Conservation (phyloP, 2,113 vertebrate species). For the Poicephalus meyeri region DNA sequence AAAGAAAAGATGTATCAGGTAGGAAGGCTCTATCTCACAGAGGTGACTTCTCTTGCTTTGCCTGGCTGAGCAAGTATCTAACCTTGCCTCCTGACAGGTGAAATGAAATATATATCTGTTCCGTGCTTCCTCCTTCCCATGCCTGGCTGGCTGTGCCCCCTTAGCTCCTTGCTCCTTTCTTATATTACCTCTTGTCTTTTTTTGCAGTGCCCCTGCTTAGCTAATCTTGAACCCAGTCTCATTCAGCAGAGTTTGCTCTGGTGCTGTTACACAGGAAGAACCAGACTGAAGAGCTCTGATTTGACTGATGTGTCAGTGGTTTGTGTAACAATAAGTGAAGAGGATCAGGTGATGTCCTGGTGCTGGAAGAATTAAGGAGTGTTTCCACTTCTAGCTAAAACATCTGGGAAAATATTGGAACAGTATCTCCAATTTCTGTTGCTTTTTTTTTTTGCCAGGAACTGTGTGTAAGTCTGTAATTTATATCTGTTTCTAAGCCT, state of each 20-base stretch:
- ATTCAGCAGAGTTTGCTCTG: not conserved
- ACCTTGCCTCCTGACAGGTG: not conserved
- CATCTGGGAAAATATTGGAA: not conserved
- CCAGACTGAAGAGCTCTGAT: not conserved
- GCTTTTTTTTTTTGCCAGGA: not conserved
- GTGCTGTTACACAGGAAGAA: accelerated
- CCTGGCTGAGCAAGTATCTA: not conserved
- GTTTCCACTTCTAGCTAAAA: not conserved
- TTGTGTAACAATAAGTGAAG: not conserved
- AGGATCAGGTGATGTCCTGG: not conserved
- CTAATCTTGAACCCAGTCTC: not conserved
- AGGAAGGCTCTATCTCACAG: not conserved
- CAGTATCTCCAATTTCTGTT: not conserved
- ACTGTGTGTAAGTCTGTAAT: not conserved
- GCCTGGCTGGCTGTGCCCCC: not conserved
- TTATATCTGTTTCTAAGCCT: not conserved
- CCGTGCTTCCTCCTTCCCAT: not conserved
- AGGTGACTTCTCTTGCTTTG: not conserved
- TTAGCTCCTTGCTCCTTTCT: not conserved
- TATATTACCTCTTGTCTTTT: not conserved
- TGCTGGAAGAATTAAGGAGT: not conserved
- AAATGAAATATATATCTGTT: not conserved
- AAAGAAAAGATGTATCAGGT: not conserved
- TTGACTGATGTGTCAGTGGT: not conserved
- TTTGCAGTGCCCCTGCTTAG: not conserved